phyloP scores from a whole-genome alignment of 2,888 invertebrate species.

The Shargacucullia verbasci region DNA sequence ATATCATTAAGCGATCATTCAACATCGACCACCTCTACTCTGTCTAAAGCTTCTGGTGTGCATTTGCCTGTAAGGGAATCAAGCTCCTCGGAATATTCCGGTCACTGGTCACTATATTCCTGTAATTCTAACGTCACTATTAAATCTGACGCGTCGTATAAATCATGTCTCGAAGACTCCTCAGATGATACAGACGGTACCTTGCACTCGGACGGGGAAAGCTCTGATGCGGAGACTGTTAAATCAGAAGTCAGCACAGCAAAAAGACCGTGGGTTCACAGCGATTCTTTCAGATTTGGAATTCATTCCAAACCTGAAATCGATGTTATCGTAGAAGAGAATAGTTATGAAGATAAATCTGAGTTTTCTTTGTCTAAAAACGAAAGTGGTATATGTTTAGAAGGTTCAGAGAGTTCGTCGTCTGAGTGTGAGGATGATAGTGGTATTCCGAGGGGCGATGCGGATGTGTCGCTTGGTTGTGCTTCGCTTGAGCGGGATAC shows the following conservation, averaged over 20 bases:
- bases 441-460: constrained; percentile 80
- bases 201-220: constrained; percentile 81
- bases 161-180: constrained; percentile 81
- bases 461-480: constrained; percentile 77
- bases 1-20: constrained; percentile 75
- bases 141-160: constrained; percentile 80
- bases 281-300: constrained; percentile 83
- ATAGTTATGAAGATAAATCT: constrained; percentile 65
- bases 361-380: constrained; percentile 75
- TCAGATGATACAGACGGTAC: constrained; percentile 79
- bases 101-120: constrained; percentile 82
- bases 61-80: constrained; percentile 78
- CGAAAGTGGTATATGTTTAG: constrained; percentile 82
- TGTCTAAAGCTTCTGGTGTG: constrained; percentile 78
- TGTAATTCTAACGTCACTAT: constrained; percentile 83
- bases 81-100: constrained; percentile 85
- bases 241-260: constrained; percentile 80
- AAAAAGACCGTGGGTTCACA: constrained; percentile 85
- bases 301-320: constrained; percentile 67
- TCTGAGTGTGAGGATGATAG: constrained; percentile 80
- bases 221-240: constrained; percentile 81
- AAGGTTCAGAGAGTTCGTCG: constrained; percentile 77
- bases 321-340: constrained; percentile 72
- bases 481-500: constrained; percentile 87
- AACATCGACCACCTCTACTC: constrained; percentile 74